Percentiles rank a stretch among this genome's conserved stretches.
phyloP scores from a whole-genome alignment of 2,888 invertebrate genomes.

The Patella depressa region DNA sequence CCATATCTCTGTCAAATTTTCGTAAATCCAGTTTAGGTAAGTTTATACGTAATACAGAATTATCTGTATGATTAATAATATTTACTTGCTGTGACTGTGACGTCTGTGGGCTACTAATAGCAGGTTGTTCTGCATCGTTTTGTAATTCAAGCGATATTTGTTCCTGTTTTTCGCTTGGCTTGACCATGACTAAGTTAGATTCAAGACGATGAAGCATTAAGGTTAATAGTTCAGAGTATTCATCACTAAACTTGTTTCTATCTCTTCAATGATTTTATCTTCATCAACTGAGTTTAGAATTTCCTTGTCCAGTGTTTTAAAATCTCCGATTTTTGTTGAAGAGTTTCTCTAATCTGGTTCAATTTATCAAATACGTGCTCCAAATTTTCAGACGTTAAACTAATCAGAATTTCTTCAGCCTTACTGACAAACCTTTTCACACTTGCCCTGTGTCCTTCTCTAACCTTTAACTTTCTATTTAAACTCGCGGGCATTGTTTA shows the following conservation, averaged over 20 bases:
- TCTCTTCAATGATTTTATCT: not conserved
- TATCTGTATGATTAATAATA: no score
- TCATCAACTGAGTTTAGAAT: not conserved
- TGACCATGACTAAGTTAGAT: not conserved
- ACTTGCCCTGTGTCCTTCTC: slow-evolving; percentile 2
- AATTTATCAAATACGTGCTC: not conserved
- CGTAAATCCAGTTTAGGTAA: not conserved
- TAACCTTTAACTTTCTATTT: not conserved
- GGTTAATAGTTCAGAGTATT: not conserved
- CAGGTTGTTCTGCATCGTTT: no score
- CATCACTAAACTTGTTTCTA: not conserved
- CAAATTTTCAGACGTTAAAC: not conserved
- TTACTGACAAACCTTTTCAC: not conserved
- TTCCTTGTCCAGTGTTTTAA: not conserved
- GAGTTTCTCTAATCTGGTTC: not conserved
- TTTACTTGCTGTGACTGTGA: no score
- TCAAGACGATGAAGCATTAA: not conserved
- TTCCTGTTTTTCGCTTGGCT: not conserved
- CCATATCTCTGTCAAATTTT: not conserved
- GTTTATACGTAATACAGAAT: not conserved
- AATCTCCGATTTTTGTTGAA: slow-evolving; percentile 1
- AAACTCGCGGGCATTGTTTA: not conserved
- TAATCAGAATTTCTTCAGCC: not conserved
- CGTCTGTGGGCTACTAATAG: no score
- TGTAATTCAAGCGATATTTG: no score